Conservation (phyloP, 2,113 vertebrate genomes). For the Heterotis niloticus region DNA sequence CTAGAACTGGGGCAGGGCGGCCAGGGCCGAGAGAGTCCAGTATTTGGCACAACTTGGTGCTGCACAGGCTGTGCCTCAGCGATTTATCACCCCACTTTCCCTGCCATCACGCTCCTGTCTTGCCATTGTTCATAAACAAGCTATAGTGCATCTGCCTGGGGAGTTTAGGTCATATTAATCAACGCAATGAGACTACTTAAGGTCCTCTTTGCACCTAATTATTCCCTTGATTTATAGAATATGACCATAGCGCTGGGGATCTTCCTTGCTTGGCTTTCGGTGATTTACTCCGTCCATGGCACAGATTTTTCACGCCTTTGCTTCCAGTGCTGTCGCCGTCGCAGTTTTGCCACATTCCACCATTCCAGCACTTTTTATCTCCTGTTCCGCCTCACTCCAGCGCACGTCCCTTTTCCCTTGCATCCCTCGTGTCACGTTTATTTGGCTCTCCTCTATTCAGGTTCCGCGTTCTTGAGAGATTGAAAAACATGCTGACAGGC, state of each 20-base stretch:
- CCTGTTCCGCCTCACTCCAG: conserved; percentile 38
- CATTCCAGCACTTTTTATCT: conserved; percentile 7
- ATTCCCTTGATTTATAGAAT: conserved; percentile 67
- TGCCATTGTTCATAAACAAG: conserved; percentile 52
- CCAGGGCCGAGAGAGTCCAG: background rate
- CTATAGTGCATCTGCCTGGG: conserved; percentile 56
- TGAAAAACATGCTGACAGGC: conserved; percentile 56
- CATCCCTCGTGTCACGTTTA: conserved; percentile 38
- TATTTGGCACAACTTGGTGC: conserved; percentile 15
- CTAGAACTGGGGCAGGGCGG: background rate
- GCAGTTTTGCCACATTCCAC: background rate
- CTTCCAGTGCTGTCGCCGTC: background rate
- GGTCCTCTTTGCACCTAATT: conserved; percentile 73
- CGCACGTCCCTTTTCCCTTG: conserved; percentile 52
- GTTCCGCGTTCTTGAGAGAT: conserved; percentile 47
- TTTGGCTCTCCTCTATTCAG: conserved; percentile 35
- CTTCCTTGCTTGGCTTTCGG: conserved; percentile 52
- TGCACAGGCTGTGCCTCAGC: conserved; percentile 12
- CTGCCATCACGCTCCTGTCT: background rate
- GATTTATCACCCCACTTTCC: conserved; percentile 24
- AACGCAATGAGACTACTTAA: conserved; percentile 73
- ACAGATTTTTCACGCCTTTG: conserved; percentile 52
- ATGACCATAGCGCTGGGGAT: conserved; percentile 63
- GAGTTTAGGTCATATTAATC: conserved; percentile 64
- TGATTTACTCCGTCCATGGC: conserved; percentile 61